Percentiles rank a stretch among this genome's conserved stretches.
Conservation (phyloP, 2,797 vertebrate species). For the Lagocephalus sceleratus region DNA sequence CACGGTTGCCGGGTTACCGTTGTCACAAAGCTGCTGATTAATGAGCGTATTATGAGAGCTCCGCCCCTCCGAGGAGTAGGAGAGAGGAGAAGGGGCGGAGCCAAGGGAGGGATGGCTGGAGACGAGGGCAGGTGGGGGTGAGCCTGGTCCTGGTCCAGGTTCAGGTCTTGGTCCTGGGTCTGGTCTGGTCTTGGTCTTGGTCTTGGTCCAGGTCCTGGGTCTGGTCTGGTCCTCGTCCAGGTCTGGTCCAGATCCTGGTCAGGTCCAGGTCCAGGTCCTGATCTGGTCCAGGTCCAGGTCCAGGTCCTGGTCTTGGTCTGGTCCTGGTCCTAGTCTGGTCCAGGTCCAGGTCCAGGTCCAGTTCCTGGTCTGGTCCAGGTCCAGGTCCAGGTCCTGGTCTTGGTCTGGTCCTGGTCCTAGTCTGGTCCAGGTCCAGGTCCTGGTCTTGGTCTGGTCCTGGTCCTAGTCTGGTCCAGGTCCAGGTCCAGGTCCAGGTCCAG, state of each 20-base stretch:
- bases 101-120: slow-evolving; percentile 5
- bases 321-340: slow-evolving; percentile 8
- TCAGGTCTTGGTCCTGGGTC: too few relatives aligned
- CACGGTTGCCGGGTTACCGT: too few relatives aligned
- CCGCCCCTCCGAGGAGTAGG: too few relatives aligned
- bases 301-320: not conserved
- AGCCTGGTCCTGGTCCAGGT: not conserved
- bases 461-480: not conserved
- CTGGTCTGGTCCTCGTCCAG: too few relatives aligned
- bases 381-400: not conserved
- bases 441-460: too few relatives aligned
- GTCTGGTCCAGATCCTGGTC: too few relatives aligned
- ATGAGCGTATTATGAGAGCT: too few relatives aligned
- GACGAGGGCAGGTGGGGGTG: slow-evolving; percentile 25
- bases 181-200: slow-evolving; percentile 8
- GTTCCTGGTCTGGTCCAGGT: too few relatives aligned
- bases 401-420: not conserved
- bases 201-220: not conserved
- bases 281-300: not conserved
- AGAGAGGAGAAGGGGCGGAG: slow-evolving; percentile 14
- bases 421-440: too few relatives aligned
- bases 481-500: not conserved
- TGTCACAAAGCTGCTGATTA: too few relatives aligned
- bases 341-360: not conserved
- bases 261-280: not conserved